Evolutionary conservation across 2,113 vertebrate species (phyloP), one percentile per base, ranked within the genome.

Genomic region (Alligator sinensis): DNA sequence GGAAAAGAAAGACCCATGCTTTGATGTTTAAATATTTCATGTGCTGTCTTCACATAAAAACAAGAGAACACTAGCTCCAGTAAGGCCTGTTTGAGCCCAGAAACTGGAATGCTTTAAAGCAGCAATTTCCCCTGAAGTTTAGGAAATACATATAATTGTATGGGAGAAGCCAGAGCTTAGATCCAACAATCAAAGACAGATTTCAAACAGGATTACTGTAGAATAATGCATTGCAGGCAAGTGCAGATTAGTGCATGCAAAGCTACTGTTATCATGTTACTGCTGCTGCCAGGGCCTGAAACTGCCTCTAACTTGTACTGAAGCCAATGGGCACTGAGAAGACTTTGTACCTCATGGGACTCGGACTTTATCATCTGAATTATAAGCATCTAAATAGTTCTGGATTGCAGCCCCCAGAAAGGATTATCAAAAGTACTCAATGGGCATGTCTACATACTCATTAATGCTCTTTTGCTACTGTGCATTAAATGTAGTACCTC

Each of bases 151-250:
- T 4, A 25, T 0, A 1, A 85, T 84, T 63, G 9, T 12, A 4
- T n/a, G 80, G 92, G 81, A 86, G 92, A 82, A 95, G 96, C 89
- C 84, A 84, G 89, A 92, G 95, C 78, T 86, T 78, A 55, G 78
- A 54, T 86, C 25, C 66, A 79, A 84, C 77, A 1, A 1, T 2
- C 1, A 2, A 82, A 62, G 80, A 84, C 7, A 55, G 84, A 58
- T 79, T 83, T 70, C 77, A 7, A 17, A 38, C 2, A 74, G 91
- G 64, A 19, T 60, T 77, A 14, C 62, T 59, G 74, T 58, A 17
- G 17, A 88, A 85, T 86, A 94, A 88, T 91, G 93, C 92, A 66
- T 57, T 22, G 88, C 90, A 88, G 86, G 91, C 79, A 63, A 68
- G 82, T 12, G 21, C 68, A 2, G 87, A 38, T 3, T 1, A 54